Base-by-base conservation (phyloP, 2,888 invertebrate genomes). In the Stenichneumon culpator region DNA sequence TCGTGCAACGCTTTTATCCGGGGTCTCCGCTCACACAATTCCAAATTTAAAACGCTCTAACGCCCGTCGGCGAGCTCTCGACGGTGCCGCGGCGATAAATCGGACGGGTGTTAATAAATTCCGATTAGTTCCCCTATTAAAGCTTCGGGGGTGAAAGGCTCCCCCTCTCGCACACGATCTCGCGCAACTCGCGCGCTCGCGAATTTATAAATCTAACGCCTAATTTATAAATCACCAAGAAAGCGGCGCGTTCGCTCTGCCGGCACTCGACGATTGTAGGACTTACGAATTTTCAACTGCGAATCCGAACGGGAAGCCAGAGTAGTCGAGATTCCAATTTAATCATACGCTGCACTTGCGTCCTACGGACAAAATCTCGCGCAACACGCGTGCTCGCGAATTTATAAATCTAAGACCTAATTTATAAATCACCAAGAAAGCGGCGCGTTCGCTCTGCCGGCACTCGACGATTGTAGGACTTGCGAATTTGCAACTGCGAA, bases 61-160 rank as follows among this genome's bases (percentile, higher is more conserved):
- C 57, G 28, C 36, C 36, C 72, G 57, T 28, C 52, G 32, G 68
- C 54, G 68, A 16, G 22, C 11, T 19, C 3, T 22, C 52, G 57
- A 47, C 50, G 32, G 52, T 54, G 70, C 44, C 28, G 70, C 28
- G 68, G 74, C 63, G 73, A 83, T 84, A 79, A 86, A 86, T 82
- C 79, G 79, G 19, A 44, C 82, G 83, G 60, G 86, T 85, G 84
- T 86, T 88, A 88, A 87, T 88, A 89, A 89, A 90, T 90, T 87
- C 87, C 88, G 90, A 90, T 90, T 90, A 89, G 82, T 82, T 69
- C 77, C 68, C 68, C 69, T 74, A 81, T 74, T 70, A 67, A 83
- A 80, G 73, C 67, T 19, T 47, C 54, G 11, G n/a, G 75, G 74
- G 70, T 50, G 28, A n/a, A 25, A 50, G 65, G 25, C 44, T 19